Evolutionary conservation across 2,888 invertebrate species (phyloP).

Genomic region (Microctonus hyperodae): DNA sequence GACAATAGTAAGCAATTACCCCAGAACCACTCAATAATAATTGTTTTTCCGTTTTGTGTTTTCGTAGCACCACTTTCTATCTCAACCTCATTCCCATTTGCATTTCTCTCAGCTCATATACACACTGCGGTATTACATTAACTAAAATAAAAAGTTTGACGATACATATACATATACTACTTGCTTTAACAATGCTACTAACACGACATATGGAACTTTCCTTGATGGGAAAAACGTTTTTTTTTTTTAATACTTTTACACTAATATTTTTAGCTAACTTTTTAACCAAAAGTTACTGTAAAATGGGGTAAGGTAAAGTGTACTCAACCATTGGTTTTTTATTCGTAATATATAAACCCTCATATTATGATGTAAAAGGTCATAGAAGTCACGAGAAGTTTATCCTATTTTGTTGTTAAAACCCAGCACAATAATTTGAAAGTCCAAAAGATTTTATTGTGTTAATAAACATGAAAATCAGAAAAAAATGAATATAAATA

Average conservation of each 20-base stretch:
- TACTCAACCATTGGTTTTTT: too few species aligned
- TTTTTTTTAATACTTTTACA: not conserved
- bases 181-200: not conserved
- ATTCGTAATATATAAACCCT: conserved; percentile 10
- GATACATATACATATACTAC: too few species aligned
- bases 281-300: not conserved
- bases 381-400: conserved; percentile 9
- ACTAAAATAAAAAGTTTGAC: not conserved
- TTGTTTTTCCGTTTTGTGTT: not conserved
- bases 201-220: not conserved
- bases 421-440: conserved; percentile 30
- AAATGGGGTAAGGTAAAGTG: conserved; percentile 23
- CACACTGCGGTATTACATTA: not conserved
- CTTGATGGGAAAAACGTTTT: not conserved
- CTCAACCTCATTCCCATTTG: not conserved
- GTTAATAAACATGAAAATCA: conserved; percentile 4
- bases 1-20: conserved; percentile 15
- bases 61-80: not conserved
- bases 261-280: not conserved
- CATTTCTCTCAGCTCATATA: not conserved
- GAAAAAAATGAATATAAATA: not conserved
- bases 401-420: conserved; percentile 19
- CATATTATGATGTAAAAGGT: not conserved
- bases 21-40: conserved; percentile 9
- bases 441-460: conserved; percentile 36